Evolutionary conservation across 2,888 invertebrate genomes (phyloP), one percentile per base, ranked within the genome.

Genomic region (Chymomyza amoena): DNA sequence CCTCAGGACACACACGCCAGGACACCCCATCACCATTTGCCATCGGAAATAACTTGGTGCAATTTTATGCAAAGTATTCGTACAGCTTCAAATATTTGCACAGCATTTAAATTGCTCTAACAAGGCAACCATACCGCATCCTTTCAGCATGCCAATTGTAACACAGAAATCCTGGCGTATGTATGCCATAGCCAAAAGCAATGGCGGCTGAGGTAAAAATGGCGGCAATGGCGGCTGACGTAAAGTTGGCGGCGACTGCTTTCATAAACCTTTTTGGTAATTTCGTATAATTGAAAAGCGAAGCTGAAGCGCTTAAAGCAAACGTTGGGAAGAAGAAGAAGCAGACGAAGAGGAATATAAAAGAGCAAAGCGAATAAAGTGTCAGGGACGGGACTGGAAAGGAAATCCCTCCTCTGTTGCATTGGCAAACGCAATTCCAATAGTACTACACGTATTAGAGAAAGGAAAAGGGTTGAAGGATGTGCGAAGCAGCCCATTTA

Each of bases 231-330:
- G 16, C 16, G 54, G 15, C 54, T 54, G 9, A 1, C 16, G 51
- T 16, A 51, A n/a, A 51, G 51, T 45, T 13, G 4, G 39, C 6
- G 39, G 39, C 36, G 36, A 25, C 32, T 32, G 32, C 54, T 7
- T 54, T 54, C 54, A 54, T 54, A 54, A 54, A 54, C 54, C 54
- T 54, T 54, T 54, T 54, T n/a, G 54, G 54, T n/a, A 54, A 54
- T n/a, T 54, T 54, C 54, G 20, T 54, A n/a, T 54, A 54, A 54
- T 54, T 54, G 54, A 54, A 54, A 54, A 54, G 54, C 54, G 18
- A 45, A 45, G 39, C 18, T 54, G 54, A 45, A 54, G 54, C 54
- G 54, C 20, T 54, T 54, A n/a, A 51, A 54, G 54, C 54, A 54
- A 54, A 54, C 54, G 54, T 9, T 6, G 51, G 1, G 15, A 18